phyloP scores from a whole-genome alignment of 1,140 invertebrate genomes.

The Batillaria attramentaria region DNA sequence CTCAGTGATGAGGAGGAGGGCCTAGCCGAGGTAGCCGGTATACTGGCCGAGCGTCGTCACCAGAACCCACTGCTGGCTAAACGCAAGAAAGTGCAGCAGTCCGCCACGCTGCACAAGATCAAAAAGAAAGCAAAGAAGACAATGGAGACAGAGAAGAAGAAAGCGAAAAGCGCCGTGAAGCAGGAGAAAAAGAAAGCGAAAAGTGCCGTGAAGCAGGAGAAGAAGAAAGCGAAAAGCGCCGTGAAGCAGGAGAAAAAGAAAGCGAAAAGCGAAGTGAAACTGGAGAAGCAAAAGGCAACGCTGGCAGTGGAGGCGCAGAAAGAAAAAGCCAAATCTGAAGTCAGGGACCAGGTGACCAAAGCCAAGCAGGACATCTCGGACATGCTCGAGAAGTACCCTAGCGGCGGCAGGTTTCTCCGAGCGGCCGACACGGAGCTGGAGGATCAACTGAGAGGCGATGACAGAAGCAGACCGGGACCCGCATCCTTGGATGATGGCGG shows the following conservation, averaged over 20 bases:
- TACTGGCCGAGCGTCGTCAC: too few relatives aligned
- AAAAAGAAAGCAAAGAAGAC: neutral
- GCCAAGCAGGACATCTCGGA: neutral
- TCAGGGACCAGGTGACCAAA: slow-evolving; percentile 5
- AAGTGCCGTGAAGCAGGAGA: neutral
- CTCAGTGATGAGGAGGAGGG: too few relatives aligned
- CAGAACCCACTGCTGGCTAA: too few relatives aligned
- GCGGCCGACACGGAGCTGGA: neutral
- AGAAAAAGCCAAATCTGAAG: neutral
- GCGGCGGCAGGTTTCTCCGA: neutral
- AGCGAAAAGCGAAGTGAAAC: neutral
- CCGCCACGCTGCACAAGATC: too few relatives aligned
- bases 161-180: neutral
- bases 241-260: neutral
- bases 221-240: neutral
- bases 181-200: slow-evolving; percentile 7
- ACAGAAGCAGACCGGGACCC: too few relatives aligned
- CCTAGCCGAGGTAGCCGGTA: too few relatives aligned
- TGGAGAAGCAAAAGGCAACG: slow-evolving; percentile 11
- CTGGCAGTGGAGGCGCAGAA: neutral
- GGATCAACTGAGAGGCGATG: neutral
- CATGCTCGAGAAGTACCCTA: slow-evolving; percentile 15
- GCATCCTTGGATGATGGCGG: too few relatives aligned
- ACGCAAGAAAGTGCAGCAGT: too few relatives aligned
- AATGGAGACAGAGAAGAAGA: neutral